Evolutionary conservation across 2,113 vertebrate species (phyloP), one percentile per base, ranked within the genome.

Genomic region (Pedionomus torquatus): DNA sequence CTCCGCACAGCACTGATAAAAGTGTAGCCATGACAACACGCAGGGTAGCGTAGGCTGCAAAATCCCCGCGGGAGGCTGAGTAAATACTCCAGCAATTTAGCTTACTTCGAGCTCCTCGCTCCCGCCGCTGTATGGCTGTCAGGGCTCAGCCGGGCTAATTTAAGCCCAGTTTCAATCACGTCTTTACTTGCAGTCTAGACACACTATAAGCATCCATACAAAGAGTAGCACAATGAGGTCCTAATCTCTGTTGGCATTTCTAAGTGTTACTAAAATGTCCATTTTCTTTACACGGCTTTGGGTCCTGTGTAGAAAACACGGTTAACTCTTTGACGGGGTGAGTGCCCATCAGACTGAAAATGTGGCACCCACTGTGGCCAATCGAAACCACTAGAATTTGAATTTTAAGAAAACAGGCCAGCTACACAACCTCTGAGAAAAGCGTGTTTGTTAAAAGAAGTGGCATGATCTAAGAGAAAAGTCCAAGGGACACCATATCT

Each of bases 21-120:
- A 4, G 58, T 10, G 96, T 95, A 81, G 89, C 76, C 96, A 97
- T 96, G 93, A 9, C 94, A 96, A 96, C 96, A 17, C 43, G 1
- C 1, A 19, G 69, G 21, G 13, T 9, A n/a, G 75, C 6, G 85
- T 71, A 35, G 74, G 94, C 52, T 80, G 95, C 77, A 82, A 43
- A 90, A 83, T 55, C 84, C 93, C 87, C 1, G 1, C 10, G 4
- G 85, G 74, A 91, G 55, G 60, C 78, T 85, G 65, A 83, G 94
- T 49, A 16, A 83, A 51, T 52, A 14, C 94, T 61, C 83, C 0
- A 0, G 70, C 65, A 82, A 54, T 63, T 37, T 2, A 28, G 60
- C 48, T 61, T 30, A 52, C 89, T 65, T 64, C 0, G 4, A 43
- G 86, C 51, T 88, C 70, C 64, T 30, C 2, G 2, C 41, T 57